phyloP scores from a whole-genome alignment of 1,140 invertebrate genomes.

The Zaprionus nigranus region DNA sequence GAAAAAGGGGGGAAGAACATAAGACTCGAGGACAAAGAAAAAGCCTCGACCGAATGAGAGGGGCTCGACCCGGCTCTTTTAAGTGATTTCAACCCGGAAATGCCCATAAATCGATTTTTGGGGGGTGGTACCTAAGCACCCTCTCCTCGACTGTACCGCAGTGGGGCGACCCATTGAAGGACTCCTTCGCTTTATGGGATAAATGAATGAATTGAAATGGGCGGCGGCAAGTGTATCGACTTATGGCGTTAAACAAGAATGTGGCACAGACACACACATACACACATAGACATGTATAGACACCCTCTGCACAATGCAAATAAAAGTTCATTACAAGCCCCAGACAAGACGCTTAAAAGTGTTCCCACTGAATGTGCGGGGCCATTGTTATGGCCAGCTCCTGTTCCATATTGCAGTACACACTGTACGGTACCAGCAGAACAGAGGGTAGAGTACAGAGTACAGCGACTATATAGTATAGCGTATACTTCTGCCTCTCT shows the following conservation, averaged over 20 bases:
- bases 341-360: conserved; percentile 70
- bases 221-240: conserved; percentile 76
- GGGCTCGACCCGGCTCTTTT: conserved; percentile 46
- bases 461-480: not conserved
- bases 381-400: conserved; percentile 50
- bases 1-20: conserved; percentile 35
- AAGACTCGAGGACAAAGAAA: conserved; percentile 62
- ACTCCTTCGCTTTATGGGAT: conserved; percentile 56
- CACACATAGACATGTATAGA: not conserved
- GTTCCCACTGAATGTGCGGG: conserved; percentile 36
- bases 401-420: conserved; percentile 16
- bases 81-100: conserved; percentile 81
- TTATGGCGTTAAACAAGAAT: conserved; percentile 61
- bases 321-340: conserved; percentile 79
- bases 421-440: conserved; percentile 2
- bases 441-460: not conserved
- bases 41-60: conserved; percentile 17
- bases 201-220: conserved; percentile 82
- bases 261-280: conserved; percentile 56
- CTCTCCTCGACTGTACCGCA: not conserved
- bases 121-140: conserved; percentile 25
- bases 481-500: not conserved
- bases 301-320: conserved; percentile 66
- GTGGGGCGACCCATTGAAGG: conserved; percentile 11
- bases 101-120: conserved; percentile 79